Evolutionary conservation across 2,113 vertebrate genomes (phyloP), one percentile per base, ranked within the genome.

Genomic region (Notarius quadriscutis): DNA sequence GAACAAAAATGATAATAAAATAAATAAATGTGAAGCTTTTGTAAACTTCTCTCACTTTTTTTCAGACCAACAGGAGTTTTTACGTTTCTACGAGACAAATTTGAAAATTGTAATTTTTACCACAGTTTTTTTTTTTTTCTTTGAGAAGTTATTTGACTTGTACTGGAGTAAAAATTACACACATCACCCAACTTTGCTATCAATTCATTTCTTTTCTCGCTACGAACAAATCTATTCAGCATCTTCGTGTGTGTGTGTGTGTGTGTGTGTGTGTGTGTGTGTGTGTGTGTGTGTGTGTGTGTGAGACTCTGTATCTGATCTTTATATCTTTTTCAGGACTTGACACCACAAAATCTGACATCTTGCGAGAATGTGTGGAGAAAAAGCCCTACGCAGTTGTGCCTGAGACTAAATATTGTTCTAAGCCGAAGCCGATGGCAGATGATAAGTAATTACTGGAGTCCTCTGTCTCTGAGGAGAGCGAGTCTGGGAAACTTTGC

Each of bases 401-500:
- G 74, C 74, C 81, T 65, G 53, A 86, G 84, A 88, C 87, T 79
- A 89, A 87, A 85, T 86, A 84, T 89, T 90, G 83, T 88, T 85
- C 53, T 84, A 88, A 81, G 82, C 87, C 72, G 53, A 80, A 83
- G 86, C 81, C 86, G 83, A 86, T 85, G 84, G 81, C 80, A 84
- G 57, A 86, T 86, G 81, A 89, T 84, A 74, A 87, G 83, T 88
- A 90, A 86, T 89, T 89, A 86, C 87, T 90, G 80, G 82, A 90
- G 86, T 58, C 84, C 83, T 72, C n/a, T 12, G 79, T 87, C 87
- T 86, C 87, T 74, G 83, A 89, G 85, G 81, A 87, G 57, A 57
- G 67, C 41, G 75, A 57, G 81, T 77, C 69, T 86, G 71, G 53
- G 63, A 89, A 87, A 83, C 86, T 78, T 87, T 84, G 90, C 88